Base-by-base conservation (phyloP, 2,888 invertebrate genomes). In the Chymomyza amoena region DNA sequence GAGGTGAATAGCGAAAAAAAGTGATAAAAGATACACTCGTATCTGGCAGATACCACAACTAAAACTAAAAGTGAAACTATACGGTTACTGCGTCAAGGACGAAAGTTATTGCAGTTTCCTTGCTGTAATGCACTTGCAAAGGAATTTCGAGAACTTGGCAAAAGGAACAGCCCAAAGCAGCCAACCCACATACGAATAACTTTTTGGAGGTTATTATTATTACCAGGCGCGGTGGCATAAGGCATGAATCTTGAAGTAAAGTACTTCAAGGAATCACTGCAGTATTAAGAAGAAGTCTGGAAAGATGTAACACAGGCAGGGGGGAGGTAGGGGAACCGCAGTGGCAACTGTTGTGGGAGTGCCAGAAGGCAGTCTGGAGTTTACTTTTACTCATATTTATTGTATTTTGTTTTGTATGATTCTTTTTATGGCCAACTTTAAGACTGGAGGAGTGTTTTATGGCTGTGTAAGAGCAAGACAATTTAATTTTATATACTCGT, bases 191-290 rank as follows among this genome's bases (percentile, higher is more conserved):
- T 13, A 45, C 39, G 13, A 10, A 45, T 13, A 45, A 45, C 39
- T 45, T 45, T 45, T 6, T 32, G 45, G 16, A 62, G 28, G 18
- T 62, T 16, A 16, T 10, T 10, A 15, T 13, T 13, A 16, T 32
- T 32, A 7, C 61, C 39, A 61, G 54, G 56, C 61, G 65, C 28
- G 60, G 65, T 20, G 60, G 60, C 66, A 45, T 61, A 25, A 57
- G 50, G 70, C 69, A 79, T 79, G 86, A 83, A 83, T 85, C 81
- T 77, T 65, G 56, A 39, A 16, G 51, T 16, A 6, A 15, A n/a
- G 51, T 16, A 16, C 51, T 51, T n/a, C 1, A 51, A 15, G 15
- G 15, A 15, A 51, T 16, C 15, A 51, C 54, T 18, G 54, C 54
- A 51, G 51, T 6, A 51, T n/a, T n/a, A n/a, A n/a, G n/a, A n/a